phyloP scores from a whole-genome alignment of 64 coral and sea anemone species.

The Orbicella faveolata region DNA sequence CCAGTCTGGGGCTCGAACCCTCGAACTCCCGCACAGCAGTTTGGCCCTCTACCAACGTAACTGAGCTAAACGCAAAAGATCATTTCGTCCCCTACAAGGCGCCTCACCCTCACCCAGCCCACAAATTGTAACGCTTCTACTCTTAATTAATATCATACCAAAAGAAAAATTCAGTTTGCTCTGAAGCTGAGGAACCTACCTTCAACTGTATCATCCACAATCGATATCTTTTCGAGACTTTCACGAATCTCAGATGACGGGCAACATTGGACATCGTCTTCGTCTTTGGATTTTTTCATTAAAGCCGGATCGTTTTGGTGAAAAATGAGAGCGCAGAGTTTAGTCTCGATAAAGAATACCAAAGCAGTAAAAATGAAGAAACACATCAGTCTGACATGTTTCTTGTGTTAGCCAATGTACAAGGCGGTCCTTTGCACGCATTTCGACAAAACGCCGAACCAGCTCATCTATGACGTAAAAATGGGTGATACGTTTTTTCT shows the following conservation, averaged over 20 bases:
- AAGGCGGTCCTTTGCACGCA: neutral
- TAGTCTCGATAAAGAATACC: slow-evolving; percentile 30
- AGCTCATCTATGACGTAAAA: neutral
- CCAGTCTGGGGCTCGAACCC: no score
- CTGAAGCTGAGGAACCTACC: neutral
- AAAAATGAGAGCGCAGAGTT: slow-evolving; percentile 1
- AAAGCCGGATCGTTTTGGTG: neutral
- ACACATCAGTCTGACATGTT: slow-evolving; percentile 21
- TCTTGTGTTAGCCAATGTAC: neutral
- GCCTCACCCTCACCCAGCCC: no score
- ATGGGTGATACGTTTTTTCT: neutral
- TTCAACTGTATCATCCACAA: neutral
- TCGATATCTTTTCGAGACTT: slow-evolving; percentile 33
- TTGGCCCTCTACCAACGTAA: no score
- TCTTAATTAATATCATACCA: no score
- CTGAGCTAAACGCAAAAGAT: no score
- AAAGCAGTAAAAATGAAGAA: slow-evolving; percentile 14
- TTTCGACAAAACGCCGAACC: neutral
- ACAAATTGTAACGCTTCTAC: no score
- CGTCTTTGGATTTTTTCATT: slow-evolving; percentile 35
- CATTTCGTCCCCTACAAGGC: no score
- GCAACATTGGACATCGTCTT: slow-evolving; percentile 7
- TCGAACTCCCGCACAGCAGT: no score
- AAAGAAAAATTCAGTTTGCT: neutral
- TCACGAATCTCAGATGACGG: slow-evolving; percentile 13